phyloP scores from a whole-genome alignment of 2,888 invertebrate species.

The Dolichomitus sp. region DNA sequence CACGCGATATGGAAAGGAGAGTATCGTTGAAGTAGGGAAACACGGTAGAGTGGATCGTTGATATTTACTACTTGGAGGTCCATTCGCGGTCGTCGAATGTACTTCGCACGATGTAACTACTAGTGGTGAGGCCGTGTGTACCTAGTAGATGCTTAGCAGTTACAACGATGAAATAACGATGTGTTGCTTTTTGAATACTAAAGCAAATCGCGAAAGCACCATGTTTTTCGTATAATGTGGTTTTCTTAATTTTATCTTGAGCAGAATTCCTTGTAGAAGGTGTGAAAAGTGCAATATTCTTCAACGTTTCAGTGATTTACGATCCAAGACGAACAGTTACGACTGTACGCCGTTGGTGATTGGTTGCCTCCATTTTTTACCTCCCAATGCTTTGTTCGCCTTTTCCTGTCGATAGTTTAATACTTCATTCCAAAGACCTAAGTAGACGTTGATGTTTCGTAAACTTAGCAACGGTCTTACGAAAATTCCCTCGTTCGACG shows the following conservation, averaged over 20 bases:
- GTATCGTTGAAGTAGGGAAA: not conserved
- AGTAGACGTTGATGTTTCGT: not conserved
- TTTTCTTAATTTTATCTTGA: not conserved
- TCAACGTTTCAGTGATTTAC: not conserved
- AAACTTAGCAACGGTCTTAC: not conserved
- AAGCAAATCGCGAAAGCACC: conserved; percentile 4
- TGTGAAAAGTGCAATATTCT: not conserved
- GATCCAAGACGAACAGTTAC: not conserved
- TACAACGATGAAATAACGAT: conserved; percentile 24
- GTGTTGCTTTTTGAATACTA: conserved; percentile 46
- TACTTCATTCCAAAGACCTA: not conserved
- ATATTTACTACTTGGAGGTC: conserved; percentile 32
- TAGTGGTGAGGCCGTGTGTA: conserved; percentile 13
- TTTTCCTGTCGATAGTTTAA: not conserved
- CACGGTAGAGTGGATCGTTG: conserved; percentile 13
- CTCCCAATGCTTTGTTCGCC: not conserved
- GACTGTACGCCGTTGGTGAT: not conserved
- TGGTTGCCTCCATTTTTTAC: not conserved
- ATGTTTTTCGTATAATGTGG: conserved; percentile 11
- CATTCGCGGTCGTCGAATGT: conserved; percentile 41
- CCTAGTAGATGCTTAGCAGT: conserved; percentile 12
- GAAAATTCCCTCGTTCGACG: not conserved
- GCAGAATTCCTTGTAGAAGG: not conserved
- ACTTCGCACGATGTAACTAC: conserved; percentile 45
- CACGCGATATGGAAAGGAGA: conserved; percentile 4